phyloP scores from a whole-genome alignment of 2,797 vertebrate genomes.

The Acipenser transmontanus region DNA sequence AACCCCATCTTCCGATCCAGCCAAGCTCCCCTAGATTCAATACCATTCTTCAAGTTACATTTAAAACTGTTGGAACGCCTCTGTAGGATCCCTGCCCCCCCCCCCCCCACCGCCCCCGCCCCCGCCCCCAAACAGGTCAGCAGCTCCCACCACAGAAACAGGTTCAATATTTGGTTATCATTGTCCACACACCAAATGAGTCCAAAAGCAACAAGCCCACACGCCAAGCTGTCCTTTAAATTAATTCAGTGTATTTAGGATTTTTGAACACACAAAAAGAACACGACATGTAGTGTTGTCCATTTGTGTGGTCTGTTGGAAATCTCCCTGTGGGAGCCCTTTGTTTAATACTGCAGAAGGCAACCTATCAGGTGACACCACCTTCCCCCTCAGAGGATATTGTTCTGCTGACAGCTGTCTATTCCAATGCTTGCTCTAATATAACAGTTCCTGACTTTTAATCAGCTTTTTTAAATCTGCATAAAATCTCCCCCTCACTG shows the following conservation, averaged over 20 bases:
- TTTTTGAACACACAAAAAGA: slow-evolving; percentile 11
- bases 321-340: slow-evolving; percentile 19
- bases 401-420: slow-evolving; percentile 3
- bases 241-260: background rate
- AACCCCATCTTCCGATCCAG: background rate
- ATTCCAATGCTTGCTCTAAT: background rate
- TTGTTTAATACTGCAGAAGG: slow-evolving; percentile 26
- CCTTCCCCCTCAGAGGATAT: slow-evolving; percentile 15
- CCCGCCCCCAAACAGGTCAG: background rate
- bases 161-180: background rate
- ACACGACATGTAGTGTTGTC: background rate
- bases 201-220: background rate
- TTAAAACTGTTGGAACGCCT: background rate
- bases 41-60: background rate
- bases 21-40: background rate
- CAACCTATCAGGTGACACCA: slow-evolving; percentile 37
- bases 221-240: too few species aligned
- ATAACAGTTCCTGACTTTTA: slow-evolving; percentile 3
- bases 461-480: background rate
- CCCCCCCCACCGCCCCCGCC: background rate
- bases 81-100: slow-evolving; percentile 6
- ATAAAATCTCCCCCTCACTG: background rate
- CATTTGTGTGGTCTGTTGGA: slow-evolving; percentile 7
- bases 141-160: background rate
- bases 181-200: background rate